These are phyloP conservation scores for Symphodus melops DNA, from an alignment of 2,113 vertebrate species.

Conservation along the genomic window DNA sequence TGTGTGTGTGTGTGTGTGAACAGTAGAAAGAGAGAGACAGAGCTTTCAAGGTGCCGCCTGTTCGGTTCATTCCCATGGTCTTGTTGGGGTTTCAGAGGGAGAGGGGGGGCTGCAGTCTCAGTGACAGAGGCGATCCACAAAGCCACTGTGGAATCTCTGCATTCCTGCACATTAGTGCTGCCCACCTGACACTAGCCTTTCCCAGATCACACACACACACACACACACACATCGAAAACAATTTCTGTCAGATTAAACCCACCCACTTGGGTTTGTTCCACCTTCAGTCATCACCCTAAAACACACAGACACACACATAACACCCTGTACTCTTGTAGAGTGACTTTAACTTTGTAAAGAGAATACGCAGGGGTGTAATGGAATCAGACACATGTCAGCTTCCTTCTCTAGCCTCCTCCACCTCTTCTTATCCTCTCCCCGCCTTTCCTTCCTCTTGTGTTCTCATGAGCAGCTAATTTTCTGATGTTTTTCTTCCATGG, in stretches of 20 bases:
- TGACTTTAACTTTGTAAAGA: constrained; percentile 28
- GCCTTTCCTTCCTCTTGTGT: constrained; percentile 60
- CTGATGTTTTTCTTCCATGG: constrained; percentile 17
- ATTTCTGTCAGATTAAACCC: constrained; percentile 52
- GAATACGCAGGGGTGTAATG: constrained; percentile 11
- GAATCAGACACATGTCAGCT: constrained; percentile 27
- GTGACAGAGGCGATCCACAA: constrained; percentile 79
- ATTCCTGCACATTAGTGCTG: constrained; percentile 85
- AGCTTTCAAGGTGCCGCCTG: constrained; percentile 73
- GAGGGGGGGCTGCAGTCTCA: constrained; percentile 49
- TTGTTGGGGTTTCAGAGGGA: constrained; percentile 45
- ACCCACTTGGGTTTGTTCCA: constrained; percentile 40
- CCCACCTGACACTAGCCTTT: constrained; percentile 78
- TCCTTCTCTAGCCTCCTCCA: constrained; percentile 34
- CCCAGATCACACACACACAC: constrained; percentile 61
- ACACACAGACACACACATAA: constrained; percentile 34
- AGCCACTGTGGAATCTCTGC: constrained; percentile 82
- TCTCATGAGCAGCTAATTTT: constrained; percentile 1
- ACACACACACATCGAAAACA: constrained; percentile 35
- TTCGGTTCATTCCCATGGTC: constrained; percentile 77
- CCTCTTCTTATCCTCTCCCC: constrained; percentile 47
- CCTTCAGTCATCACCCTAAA: constrained; percentile 44
- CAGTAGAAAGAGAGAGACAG: constrained; percentile 31
- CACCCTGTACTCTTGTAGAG: constrained; percentile 3
- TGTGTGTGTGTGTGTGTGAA: constrained; percentile 40